Conservation (phyloP, 1,140 invertebrate genomes). For the Drosophila arizonae region DNA sequence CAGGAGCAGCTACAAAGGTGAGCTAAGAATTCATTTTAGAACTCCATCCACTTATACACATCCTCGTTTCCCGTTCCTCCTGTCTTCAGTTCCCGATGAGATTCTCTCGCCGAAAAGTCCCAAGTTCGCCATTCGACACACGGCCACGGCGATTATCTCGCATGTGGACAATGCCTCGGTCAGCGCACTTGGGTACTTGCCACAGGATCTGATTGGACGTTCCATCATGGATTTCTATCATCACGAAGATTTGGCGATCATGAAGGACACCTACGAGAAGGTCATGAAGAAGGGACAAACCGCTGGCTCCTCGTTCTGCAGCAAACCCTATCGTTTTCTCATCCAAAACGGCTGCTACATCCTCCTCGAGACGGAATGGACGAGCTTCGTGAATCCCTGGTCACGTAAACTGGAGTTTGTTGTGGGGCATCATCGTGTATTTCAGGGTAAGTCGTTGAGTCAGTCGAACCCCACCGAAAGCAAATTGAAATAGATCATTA, state of each 20-base stretch:
- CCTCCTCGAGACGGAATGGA: slow-evolving; percentile 95
- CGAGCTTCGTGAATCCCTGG: slow-evolving; percentile 97
- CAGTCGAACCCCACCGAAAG: too few relatives aligned
- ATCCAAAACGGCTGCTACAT: slow-evolving; percentile 93
- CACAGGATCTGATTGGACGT: slow-evolving; percentile 92
- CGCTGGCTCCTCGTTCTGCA: slow-evolving; percentile 87
- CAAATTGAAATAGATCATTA: too few relatives aligned
- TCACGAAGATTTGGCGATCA: slow-evolving; percentile 90
- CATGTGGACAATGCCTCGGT: slow-evolving; percentile 91
- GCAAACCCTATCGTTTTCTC: slow-evolving; percentile 89
- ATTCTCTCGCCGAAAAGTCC: slow-evolving; percentile 83
- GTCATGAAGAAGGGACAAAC: slow-evolving; percentile 86
- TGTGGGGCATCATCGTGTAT: slow-evolving; percentile 92
- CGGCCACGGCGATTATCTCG: slow-evolving; percentile 88
- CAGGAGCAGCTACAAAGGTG: slow-evolving; percentile 90
- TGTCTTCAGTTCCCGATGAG: slow-evolving; percentile 86
- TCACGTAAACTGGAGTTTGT: slow-evolving; percentile 95
- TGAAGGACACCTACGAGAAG: slow-evolving; percentile 93
- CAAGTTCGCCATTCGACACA: slow-evolving; percentile 91
- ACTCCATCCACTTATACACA: background rate
- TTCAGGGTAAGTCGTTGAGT: slow-evolving; percentile 85
- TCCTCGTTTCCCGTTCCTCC: background rate
- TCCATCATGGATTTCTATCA: slow-evolving; percentile 94
- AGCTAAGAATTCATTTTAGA: slow-evolving; percentile 36
- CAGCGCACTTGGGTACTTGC: slow-evolving; percentile 92